A percentile compares a stretch with the other conserved stretches of the same genome.
These are phyloP conservation scores for Bombycilla garrulus DNA, from an alignment of 2,113 vertebrate species.

Conservation along the genomic window DNA sequence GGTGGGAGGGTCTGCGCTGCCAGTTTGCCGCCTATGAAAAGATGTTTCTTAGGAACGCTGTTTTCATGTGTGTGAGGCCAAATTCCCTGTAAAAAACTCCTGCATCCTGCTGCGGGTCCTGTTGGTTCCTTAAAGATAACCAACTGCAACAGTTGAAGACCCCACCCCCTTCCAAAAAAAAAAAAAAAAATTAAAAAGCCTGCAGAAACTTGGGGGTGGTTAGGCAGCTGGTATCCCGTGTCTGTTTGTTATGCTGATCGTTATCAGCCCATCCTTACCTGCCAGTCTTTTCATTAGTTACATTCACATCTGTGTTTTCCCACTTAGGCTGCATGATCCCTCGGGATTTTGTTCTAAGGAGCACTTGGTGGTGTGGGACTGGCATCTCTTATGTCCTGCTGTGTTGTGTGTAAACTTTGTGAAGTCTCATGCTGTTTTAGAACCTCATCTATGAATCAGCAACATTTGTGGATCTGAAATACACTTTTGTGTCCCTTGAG, in stretches of 20 bases:
- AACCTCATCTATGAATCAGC: neutral
- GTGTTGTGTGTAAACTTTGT: neutral
- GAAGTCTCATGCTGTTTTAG: neutral
- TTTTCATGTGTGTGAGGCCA: neutral
- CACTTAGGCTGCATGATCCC: neutral
- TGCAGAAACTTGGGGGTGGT: neutral
- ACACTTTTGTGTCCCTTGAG: neutral
- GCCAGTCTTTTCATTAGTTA: neutral
- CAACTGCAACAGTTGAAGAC: neutral
- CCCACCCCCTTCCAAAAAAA: neutral
- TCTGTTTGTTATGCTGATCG: neutral
- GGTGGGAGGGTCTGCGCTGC: conserved; percentile 57
- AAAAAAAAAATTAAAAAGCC: neutral
- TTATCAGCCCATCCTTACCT: neutral
- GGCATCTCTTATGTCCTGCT: neutral
- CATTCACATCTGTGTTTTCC: neutral
- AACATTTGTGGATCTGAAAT: neutral
- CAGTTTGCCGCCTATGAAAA: neutral
- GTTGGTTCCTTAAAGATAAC: neutral
- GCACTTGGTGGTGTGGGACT: rapidly evolving
- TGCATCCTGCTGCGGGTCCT: neutral
- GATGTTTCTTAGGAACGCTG: neutral
- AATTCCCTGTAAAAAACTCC: neutral
- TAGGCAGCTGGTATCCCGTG: neutral
- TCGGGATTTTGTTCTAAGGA: neutral